These are phyloP conservation scores for Aphodius granarius DNA, from an alignment of 2,888 invertebrate species.

Conservation along the genomic window DNA sequence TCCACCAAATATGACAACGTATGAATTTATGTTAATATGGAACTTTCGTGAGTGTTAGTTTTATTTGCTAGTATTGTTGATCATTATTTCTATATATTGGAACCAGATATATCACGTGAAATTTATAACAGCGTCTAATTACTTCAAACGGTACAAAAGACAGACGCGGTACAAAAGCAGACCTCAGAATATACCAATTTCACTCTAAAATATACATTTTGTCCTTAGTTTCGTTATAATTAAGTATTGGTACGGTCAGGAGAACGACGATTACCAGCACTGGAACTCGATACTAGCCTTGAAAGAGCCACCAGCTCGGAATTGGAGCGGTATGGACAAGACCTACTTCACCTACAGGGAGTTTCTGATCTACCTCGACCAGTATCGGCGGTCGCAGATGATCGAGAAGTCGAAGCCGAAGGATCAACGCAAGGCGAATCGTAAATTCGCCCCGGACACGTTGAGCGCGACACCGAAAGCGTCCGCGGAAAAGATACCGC, in stretches of 20 bases:
- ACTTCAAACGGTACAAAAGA: too few relatives aligned
- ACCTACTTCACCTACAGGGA: slow-evolving; percentile 72
- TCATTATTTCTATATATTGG: not conserved
- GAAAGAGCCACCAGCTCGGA: slow-evolving; percentile 70
- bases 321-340: slow-evolving; percentile 70
- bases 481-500: slow-evolving; percentile 19
- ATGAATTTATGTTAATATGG: not conserved
- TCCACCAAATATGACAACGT: not conserved
- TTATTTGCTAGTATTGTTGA: not conserved
- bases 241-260: slow-evolving; percentile 74
- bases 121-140: too few relatives aligned
- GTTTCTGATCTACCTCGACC: slow-evolving; percentile 67
- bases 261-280: slow-evolving; percentile 70
- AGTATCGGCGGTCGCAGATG: slow-evolving; percentile 59
- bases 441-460: slow-evolving; percentile 8
- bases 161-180: too few relatives aligned
- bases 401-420: slow-evolving; percentile 52
- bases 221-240: slow-evolving; percentile 70
- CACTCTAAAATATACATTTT: slow-evolving; percentile 17
- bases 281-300: slow-evolving; percentile 72
- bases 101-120: too few relatives aligned
- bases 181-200: too few relatives aligned
- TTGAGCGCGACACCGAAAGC: slow-evolving; percentile 19
- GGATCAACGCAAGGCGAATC: slow-evolving; percentile 25
- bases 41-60: not conserved